These are phyloP conservation scores for Drosophila mimica DNA, from an alignment of 2,888 invertebrate genomes.

Conservation along the genomic window DNA sequence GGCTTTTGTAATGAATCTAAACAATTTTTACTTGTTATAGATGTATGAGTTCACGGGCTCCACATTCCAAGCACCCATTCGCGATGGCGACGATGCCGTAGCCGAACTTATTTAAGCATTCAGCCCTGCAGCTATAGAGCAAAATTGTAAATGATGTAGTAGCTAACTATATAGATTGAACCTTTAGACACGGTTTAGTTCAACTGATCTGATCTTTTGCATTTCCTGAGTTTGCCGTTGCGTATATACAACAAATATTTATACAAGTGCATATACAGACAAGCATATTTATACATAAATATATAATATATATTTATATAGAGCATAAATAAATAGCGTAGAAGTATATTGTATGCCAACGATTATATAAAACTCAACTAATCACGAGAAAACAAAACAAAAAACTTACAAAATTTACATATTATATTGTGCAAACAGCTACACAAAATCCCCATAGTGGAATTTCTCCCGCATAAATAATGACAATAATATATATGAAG, in stretches of 20 bases:
- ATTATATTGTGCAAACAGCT: constrained; percentile 42
- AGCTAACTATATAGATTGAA: constrained; percentile 53
- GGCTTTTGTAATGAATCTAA: background rate
- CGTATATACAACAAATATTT: constrained; percentile 37
- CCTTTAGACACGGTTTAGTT: constrained; percentile 48
- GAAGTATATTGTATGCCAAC: constrained; percentile 67
- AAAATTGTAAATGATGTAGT: constrained; percentile 67
- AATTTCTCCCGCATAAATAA: constrained; percentile 80
- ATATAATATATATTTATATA: constrained; percentile 35
- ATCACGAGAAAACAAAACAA: constrained; percentile 27
- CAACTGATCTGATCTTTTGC: constrained; percentile 57
- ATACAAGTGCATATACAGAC: constrained; percentile 43
- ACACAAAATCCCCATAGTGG: constrained; percentile 71
- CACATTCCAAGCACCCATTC: constrained; percentile 90
- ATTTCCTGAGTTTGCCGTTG: constrained; percentile 55
- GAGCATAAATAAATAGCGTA: constrained; percentile 43
- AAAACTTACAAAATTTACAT: constrained; percentile 25
- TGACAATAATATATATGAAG: constrained; percentile 79
- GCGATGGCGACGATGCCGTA: constrained; percentile 84
- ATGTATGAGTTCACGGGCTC: constrained; percentile 87
- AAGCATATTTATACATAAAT: constrained; percentile 16
- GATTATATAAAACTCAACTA: constrained; percentile 46
- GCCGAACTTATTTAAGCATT: constrained; percentile 84
- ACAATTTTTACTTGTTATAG: constrained; percentile 41
- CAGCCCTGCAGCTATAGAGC: constrained; percentile 23